Evolutionary conservation across 2,888 invertebrate genomes (phyloP), one percentile per base, ranked within the genome.

Genomic region (Platycheirus rosarum): DNA sequence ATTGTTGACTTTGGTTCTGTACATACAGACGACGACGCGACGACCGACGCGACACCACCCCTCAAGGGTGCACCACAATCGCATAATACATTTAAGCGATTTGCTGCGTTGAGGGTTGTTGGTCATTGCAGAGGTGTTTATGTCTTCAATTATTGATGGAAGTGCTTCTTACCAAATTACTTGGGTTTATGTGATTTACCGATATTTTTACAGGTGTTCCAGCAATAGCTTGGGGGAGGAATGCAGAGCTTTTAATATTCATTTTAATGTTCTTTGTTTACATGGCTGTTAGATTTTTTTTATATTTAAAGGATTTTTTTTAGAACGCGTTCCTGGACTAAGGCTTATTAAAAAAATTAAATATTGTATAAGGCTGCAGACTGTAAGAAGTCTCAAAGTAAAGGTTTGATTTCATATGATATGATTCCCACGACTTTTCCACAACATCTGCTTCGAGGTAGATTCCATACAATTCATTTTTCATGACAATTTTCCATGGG

Each of bases 181-280:
- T 77, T 16, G 37, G 51, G 62, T 49, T 76, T 77, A 77, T 82
- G 82, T 77, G 82, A 82, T 82, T 82, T 82, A 68, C 73, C 68
- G 82, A 77, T 77, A 73, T 82, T 77, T 77, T 77, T 40, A 82
- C 82, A 82, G 82, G 82, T 82, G 82, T 77, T 82, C 82, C n/a
- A 5, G 5, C 13, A 9, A 7, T 13, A 46, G 2, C 57, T 42
- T 9, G 32, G 11, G 14, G 13, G 44, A 9, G 16, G 44, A 6
- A 46, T 23, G 9, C n/a, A 0, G 16, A 29, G n/a, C n/a, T 32
- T 35, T 46, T 70, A 13, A 20, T 42, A 49, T 20, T 60, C 16
- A n/a, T 44, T 18, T 20, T 8, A 32, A 32, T 6, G 4, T 66
- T 66, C 71, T 66, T 66, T 73, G 66, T 70, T 70, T 65, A 57